A percentile compares a stretch with the other conserved stretches of the same genome.
Conservation (phyloP, 1,140 invertebrate genomes). For the Eufriesea mexicana region DNA sequence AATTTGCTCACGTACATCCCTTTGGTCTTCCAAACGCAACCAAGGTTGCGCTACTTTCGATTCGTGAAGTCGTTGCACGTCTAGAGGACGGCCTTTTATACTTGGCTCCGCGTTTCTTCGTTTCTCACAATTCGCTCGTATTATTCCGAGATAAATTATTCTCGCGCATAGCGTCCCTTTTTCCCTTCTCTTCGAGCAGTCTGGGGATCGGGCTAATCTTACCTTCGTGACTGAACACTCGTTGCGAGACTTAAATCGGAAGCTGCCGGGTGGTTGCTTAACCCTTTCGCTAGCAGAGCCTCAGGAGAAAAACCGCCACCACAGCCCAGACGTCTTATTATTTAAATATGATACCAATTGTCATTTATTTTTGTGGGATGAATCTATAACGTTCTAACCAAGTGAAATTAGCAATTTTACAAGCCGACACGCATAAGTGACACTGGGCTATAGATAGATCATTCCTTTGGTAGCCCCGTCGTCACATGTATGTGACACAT, state of each 20-base stretch:
- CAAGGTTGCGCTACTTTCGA: slow-evolving; percentile 16
- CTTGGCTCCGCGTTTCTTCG: background rate
- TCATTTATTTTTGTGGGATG: no score
- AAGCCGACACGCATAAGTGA: no score
- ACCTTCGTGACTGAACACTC: background rate
- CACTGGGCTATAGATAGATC: no score
- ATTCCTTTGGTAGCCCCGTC: no score
- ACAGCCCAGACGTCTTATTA: no score
- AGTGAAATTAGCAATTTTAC: no score
- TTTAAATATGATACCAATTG: no score
- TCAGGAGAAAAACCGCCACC: no score
- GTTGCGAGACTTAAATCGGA: background rate
- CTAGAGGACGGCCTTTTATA: background rate
- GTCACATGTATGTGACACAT: no score
- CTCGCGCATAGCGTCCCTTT: background rate
- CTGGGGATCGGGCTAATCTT: background rate
- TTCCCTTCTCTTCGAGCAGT: background rate
- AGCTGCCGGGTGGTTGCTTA: background rate
- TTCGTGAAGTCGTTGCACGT: background rate
- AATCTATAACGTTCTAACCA: no score
- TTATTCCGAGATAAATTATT: background rate
- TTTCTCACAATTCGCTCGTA: background rate
- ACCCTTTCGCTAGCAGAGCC: no score
- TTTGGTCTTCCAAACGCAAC: background rate
- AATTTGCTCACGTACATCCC: slow-evolving; percentile 20